A percentile compares a stretch with the other conserved stretches of the same genome.
Conservation (phyloP, 1,140 invertebrate species). For the Globodera ellingtonae region DNA sequence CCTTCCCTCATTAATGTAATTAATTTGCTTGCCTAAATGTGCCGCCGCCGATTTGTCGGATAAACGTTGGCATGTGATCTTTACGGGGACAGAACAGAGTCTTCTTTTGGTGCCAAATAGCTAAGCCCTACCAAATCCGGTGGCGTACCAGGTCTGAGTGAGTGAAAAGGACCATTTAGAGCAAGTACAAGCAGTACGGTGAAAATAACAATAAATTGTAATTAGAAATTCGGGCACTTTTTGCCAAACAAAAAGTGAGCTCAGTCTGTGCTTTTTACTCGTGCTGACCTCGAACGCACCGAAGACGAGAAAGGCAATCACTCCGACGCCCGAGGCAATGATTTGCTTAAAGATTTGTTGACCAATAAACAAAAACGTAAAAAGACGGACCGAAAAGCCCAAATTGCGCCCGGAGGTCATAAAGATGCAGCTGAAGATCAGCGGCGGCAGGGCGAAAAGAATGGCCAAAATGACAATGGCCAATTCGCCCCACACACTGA, state of each 20-base stretch:
- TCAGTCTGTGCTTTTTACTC: no score
- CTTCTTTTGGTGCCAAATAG: not conserved
- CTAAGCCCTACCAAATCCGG: constrained; percentile 36
- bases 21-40: constrained; percentile 44
- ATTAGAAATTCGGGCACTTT: no score
- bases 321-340: constrained; percentile 44
- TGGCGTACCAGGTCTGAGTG: constrained; percentile 61
- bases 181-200: not conserved
- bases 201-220: no score
- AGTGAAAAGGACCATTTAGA: not conserved
- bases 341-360: constrained; percentile 56
- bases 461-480: constrained; percentile 62
- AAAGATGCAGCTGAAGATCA: constrained; percentile 61
- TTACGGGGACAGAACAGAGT: not conserved
- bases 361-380: not conserved
- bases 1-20: not conserved
- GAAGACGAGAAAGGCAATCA: constrained; percentile 62
- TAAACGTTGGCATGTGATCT: constrained; percentile 64
- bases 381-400: constrained; percentile 38
- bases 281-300: constrained; percentile 55
- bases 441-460: constrained; percentile 56
- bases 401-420: constrained; percentile 52
- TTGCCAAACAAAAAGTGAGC: no score
- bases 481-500: constrained; percentile 64
- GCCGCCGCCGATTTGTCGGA: constrained; percentile 62